Evolutionary conservation across 2,797 vertebrate species (phyloP), one percentile per base, ranked within the genome.

Genomic region (Lepidocolaptes lacrymiger): DNA sequence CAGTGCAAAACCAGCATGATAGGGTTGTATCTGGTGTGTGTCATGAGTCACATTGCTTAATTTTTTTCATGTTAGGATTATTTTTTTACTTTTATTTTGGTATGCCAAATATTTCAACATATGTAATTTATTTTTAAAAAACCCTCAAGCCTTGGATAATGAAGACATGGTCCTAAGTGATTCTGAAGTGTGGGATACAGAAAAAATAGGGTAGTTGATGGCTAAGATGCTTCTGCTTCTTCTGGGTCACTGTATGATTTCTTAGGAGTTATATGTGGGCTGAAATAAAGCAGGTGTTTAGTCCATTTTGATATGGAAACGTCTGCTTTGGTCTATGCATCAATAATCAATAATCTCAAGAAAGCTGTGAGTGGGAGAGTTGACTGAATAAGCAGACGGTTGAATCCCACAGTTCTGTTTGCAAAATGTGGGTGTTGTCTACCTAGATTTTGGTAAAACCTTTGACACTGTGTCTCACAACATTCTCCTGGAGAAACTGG

Each of bases 241-340:
- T 75, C 66, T 88, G 72, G 61, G 63, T 80, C 52, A 43, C 37
- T 58, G 46, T 61, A 58, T 75, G 75, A 55, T 30, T 92, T 85
- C 80, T 85, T 59, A 23, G 34, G 49, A 91, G 30, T 76, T 72
- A 16, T 5, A n/a, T 18, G 21, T 52, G 41, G 12, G 15, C 63
- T 85, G 72, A 87, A 94, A 88, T 68, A 71, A 94, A 89, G n/a
- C 74, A 88, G 72, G 48, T 81, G 85, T 93, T 93, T 71, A 73
- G 74, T 83, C 80, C 32, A 51, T 95, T 84, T 89, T 95, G 85
- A 85, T 88, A 84, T 85, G 55, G 82, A 96, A 93, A 93, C 86
- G 59, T 84, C 78, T 88, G 68, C 44, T 87, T 94, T 54, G 68
- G 63, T 61, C 79, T 67, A 27, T 76, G 74, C 62, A 78, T 63